Percentiles rank a stretch among this genome's conserved stretches.
These are phyloP conservation scores for Xenopus borealis DNA, from an alignment of 2,113 vertebrate species.

Conservation along the genomic window DNA sequence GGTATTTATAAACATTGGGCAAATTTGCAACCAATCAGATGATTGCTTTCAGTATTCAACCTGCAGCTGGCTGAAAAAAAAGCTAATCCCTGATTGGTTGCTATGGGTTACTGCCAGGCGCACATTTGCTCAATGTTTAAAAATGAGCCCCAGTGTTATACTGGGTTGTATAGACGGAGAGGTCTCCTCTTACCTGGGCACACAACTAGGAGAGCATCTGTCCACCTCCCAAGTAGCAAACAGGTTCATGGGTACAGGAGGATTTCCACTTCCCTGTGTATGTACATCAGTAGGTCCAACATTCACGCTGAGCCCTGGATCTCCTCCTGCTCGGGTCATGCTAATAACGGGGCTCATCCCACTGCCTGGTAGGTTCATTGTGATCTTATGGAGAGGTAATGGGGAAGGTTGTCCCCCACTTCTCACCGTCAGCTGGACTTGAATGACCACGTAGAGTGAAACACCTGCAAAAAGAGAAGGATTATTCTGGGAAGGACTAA, in stretches of 20 bases:
- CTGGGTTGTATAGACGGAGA: no score
- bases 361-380: constrained; percentile 10
- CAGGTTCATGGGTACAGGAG: constrained; percentile 87
- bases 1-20: no score
- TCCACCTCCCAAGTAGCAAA: constrained; percentile 90
- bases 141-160: no score
- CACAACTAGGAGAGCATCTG: constrained; percentile 84
- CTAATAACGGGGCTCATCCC: not conserved
- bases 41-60: no score
- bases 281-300: constrained; percentile 53
- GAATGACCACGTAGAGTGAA: not conserved
- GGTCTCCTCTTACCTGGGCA: constrained; percentile 70
- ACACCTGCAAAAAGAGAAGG: no score
- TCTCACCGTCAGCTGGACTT: not conserved
- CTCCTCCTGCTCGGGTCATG: constrained; percentile 2
- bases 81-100: no score
- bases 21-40: no score
- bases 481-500: no score
- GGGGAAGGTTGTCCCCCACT: constrained; percentile 5
- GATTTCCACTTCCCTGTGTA: constrained; percentile 37
- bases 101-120: no score
- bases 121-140: no score
- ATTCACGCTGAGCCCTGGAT: not conserved
- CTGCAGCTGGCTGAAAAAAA: no score
- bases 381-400: not conserved